Conservation (phyloP, 2,113 vertebrate species). For the Ceuthmochares aereus region DNA sequence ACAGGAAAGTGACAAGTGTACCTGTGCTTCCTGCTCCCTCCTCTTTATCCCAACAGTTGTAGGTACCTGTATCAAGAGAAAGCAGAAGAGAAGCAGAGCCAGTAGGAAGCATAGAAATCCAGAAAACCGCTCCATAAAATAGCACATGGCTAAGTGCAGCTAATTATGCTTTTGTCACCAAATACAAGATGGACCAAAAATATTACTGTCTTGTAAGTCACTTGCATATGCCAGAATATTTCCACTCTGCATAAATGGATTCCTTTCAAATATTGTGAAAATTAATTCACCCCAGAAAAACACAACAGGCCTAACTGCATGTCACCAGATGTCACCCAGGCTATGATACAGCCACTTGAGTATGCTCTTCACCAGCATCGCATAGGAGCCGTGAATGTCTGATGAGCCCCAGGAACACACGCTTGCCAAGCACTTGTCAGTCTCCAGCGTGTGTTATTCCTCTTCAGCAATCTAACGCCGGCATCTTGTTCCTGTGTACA, state of each 20-base stretch:
- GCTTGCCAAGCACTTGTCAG: constrained; percentile 21
- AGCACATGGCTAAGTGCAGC: not conserved
- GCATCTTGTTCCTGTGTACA: constrained; percentile 29
- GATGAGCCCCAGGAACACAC: not conserved
- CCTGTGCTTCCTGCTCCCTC: not conserved
- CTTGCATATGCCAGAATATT: constrained; percentile 55
- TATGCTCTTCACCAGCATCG: constrained; percentile 7
- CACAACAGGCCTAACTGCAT: constrained; percentile 41
- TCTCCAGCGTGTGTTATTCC: not conserved
- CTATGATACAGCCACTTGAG: constrained; percentile 62
- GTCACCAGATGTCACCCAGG: constrained; percentile 68
- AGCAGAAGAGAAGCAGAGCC: not conserved
- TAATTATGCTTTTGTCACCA: constrained; percentile 52
- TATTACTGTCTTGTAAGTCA: constrained; percentile 36
- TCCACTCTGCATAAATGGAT: constrained; percentile 49
- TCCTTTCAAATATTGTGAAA: constrained; percentile 66
- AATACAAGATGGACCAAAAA: constrained; percentile 61
- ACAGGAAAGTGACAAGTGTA: not conserved
- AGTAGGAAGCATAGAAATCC: not conserved
- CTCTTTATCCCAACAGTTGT: not conserved
- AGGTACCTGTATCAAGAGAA: not conserved
- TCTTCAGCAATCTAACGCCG: not conserved
- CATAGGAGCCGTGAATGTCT: not conserved
- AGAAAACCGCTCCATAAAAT: not conserved
- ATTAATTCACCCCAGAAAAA: constrained; percentile 51